A percentile compares a stretch with the other conserved stretches of the same genome.
Evolutionary conservation across 2,888 invertebrate species (phyloP).

Genomic region (Amorpha juglandis): DNA sequence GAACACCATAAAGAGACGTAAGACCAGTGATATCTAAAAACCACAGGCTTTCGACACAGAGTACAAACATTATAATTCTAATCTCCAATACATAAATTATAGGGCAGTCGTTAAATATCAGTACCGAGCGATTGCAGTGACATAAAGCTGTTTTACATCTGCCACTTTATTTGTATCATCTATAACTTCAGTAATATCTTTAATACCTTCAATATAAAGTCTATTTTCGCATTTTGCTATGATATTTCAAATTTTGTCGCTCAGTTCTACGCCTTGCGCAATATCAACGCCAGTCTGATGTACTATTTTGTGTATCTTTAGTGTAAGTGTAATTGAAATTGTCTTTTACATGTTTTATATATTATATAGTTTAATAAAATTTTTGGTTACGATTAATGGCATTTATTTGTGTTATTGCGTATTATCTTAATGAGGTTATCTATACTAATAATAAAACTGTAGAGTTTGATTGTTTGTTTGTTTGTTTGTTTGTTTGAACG

Average conservation of each 20-base stretch:
- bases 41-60: slow-evolving; percentile 60
- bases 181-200: slow-evolving; percentile 39
- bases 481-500: too few relatives aligned
- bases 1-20: slow-evolving; percentile 40
- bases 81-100: slow-evolving; percentile 75
- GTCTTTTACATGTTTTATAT: slow-evolving; percentile 39
- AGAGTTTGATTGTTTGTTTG: too few relatives aligned
- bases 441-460: too few relatives aligned
- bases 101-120: slow-evolving; percentile 76
- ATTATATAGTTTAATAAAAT: neutral
- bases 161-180: slow-evolving; percentile 47
- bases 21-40: slow-evolving; percentile 50
- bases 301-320: slow-evolving; percentile 51
- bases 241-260: slow-evolving; percentile 42
- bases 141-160: slow-evolving; percentile 66
- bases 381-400: neutral
- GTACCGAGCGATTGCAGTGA: slow-evolving; percentile 72
- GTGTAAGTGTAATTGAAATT: slow-evolving; percentile 51
- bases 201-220: slow-evolving; percentile 45
- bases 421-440: slow-evolving; percentile 5
- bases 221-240: slow-evolving; percentile 40
- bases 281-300: slow-evolving; percentile 62
- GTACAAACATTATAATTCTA: slow-evolving; percentile 68
- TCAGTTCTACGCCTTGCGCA: slow-evolving; percentile 61
- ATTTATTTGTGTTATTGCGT: neutral